Base-by-base conservation (phyloP, 2,888 invertebrate species). In the Unio pictorum region DNA sequence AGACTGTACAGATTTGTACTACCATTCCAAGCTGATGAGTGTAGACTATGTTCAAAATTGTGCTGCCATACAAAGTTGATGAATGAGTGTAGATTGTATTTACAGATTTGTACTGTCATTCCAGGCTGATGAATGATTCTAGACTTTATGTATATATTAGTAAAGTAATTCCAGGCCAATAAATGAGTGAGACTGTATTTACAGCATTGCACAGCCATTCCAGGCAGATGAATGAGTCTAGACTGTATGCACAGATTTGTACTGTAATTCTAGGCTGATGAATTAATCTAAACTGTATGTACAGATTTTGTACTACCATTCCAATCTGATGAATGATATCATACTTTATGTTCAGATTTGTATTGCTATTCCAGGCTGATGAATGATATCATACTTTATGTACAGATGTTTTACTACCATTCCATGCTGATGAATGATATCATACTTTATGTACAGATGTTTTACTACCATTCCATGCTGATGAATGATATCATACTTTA, bases 101-200 rank as follows among this genome's bases (percentile, higher is more conserved):
- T 28, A 28, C 28, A 28, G 28, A 28, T 28, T 28, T 28, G 28
- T 18, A 18, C 18, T n/a, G 1, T 4, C 3, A 20, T 57, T 57
- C 57, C 18, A 20, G 4, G n/a, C 57, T 57, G 57, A 20, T 20
- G 18, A 57, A 20, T 57, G 18, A 57, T 3, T 28, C 3, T 28
- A 28, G 28, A 28, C 28, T 28, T 2, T 20, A 18, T 57, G 57
- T n/a, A 57, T 7, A 18, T 17, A 45, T 11, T 18, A 18, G 23
- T 56, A 11, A 28, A 15, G 59, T 15, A 61, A 71, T 91, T 92
- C 68, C 88, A 96, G 95, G 96, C 97, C n/a, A 45, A n/a, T n/a
- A 8, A 58, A n/a, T 58, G 23, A 58, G 5, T 58, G 0, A 58
- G 28, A 28, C 2, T 4, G 4, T 28, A 28, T 28, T 2, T 28